Evolutionary conservation across 2,888 invertebrate species (phyloP), one percentile per base, ranked within the genome.

Genomic region (Drosophila nr. perissopoda): DNA sequence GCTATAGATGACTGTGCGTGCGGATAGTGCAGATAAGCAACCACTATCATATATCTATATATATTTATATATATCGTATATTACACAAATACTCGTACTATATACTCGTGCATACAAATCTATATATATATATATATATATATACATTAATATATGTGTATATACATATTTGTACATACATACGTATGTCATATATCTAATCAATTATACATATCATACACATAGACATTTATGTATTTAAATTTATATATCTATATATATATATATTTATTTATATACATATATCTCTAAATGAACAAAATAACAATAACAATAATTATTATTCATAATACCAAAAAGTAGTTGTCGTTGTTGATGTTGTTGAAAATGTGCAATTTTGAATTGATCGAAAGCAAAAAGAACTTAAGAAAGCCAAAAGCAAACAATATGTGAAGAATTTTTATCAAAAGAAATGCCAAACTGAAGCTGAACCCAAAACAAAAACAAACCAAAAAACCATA

Each of bases 331-430:
- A 89, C 84, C 79, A 90, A 88, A 88, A 91, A 92, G 91, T 91
- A 91, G 91, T 91, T 91, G 92, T 91, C 91, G 91, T 91, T 91
- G 91, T 91, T 91, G 91, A 91, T 91, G 91, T 91, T 91, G 91
- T 91, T 91, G 91, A 92, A 91, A 92, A 91, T 91, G 92, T 91
- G 92, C 91, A 92, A 92, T 89, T 77, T 84, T 90, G 73, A 79
- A 84, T 89, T 88, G 85, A 89, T 88, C 76, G 79, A 90, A 90
- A 76, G 88, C 82, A 81, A 76, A 71, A 74, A 68, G 42, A 58
- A 69, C 49, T 57, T 33, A 72, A 80, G 64, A 72, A 58, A 74
- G 46, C 34, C 58, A 63, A 70, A 64, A 57, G 56, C 65, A 75
- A 76, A 60, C 38, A 61, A 79, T 70, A 83, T 86, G 70, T 81